These are phyloP conservation scores for Trachurus trachurus DNA, from an alignment of 2,797 vertebrate species.

Conservation along the genomic window DNA sequence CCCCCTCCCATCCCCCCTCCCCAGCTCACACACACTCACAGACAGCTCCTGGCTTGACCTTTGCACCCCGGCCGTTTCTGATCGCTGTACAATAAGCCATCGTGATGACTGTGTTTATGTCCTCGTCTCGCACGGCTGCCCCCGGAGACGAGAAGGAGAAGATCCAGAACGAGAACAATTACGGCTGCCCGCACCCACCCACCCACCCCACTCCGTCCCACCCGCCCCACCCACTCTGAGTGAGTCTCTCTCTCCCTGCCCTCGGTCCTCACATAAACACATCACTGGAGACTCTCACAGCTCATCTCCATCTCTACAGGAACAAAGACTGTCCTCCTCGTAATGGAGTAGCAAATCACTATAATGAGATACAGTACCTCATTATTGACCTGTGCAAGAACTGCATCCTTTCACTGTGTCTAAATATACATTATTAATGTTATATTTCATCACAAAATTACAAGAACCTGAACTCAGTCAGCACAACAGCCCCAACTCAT, in stretches of 20 bases:
- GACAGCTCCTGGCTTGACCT: conserved; percentile 7
- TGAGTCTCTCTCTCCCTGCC: not conserved
- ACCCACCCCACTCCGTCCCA: not conserved
- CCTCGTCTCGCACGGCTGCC: conserved; percentile 9
- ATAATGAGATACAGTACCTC: too few relatives aligned
- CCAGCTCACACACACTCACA: not conserved
- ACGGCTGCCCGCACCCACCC: not conserved
- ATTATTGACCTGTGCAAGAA: too few relatives aligned
- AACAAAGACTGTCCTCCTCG: too few relatives aligned
- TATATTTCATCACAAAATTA: too few relatives aligned
- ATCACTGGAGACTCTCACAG: conserved; percentile 1
- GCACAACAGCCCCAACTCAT: too few relatives aligned
- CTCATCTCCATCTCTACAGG: too few relatives aligned
- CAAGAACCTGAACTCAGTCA: too few relatives aligned
- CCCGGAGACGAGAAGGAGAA: conserved; percentile 28
- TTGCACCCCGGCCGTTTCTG: conserved; percentile 21
- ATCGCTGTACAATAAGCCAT: conserved; percentile 15
- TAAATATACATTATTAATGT: too few relatives aligned
- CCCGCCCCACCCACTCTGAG: not conserved
- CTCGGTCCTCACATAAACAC: conserved; percentile 12
- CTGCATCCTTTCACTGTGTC: too few relatives aligned
- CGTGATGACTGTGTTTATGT: conserved; percentile 40
- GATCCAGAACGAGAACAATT: conserved; percentile 2
- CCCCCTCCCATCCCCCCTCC: not conserved
- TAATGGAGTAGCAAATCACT: too few relatives aligned